These are phyloP conservation scores for Dichetophora obliterata DNA, from an alignment of 2,888 invertebrate genomes.

Conservation along the genomic window DNA sequence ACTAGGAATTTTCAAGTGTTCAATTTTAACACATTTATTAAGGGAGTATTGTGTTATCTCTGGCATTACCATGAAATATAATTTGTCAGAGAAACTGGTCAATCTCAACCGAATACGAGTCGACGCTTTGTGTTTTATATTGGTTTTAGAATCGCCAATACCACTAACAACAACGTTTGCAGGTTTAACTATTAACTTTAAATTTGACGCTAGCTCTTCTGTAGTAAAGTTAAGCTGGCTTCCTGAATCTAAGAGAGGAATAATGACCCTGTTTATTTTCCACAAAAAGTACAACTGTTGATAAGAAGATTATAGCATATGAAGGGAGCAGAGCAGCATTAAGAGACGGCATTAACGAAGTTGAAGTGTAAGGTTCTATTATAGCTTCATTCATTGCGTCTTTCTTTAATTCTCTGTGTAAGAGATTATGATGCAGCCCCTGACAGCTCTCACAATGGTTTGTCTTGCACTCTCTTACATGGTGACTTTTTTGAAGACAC, in stretches of 20 bases:
- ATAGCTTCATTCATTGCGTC: neutral
- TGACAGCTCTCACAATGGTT: conserved; percentile 23
- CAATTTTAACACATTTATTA: neutral
- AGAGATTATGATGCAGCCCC: neutral
- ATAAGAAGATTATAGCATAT: neutral
- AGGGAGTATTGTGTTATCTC: conserved; percentile 8
- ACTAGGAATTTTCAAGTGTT: neutral
- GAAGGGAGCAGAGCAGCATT: neutral
- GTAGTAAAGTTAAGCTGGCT: conserved; percentile 24
- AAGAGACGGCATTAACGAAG: neutral
- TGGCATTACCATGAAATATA: neutral
- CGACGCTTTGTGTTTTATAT: neutral
- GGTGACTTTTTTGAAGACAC: too few relatives aligned
- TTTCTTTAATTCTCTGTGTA: neutral
- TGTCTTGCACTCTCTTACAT: too few relatives aligned
- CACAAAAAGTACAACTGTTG: neutral
- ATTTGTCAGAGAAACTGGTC: neutral
- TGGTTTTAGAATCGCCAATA: neutral
- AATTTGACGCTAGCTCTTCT: neutral
- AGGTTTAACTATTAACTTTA: neutral
- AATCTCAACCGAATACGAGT: neutral
- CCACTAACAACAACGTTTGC: neutral
- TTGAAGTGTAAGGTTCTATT: too few relatives aligned
- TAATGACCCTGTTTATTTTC: neutral
- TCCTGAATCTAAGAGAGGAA: conserved; percentile 9